Percentiles rank a stretch among this genome's conserved stretches.
Conservation (phyloP, 2,797 vertebrate species). For the Schizothorax lantsangensis region DNA sequence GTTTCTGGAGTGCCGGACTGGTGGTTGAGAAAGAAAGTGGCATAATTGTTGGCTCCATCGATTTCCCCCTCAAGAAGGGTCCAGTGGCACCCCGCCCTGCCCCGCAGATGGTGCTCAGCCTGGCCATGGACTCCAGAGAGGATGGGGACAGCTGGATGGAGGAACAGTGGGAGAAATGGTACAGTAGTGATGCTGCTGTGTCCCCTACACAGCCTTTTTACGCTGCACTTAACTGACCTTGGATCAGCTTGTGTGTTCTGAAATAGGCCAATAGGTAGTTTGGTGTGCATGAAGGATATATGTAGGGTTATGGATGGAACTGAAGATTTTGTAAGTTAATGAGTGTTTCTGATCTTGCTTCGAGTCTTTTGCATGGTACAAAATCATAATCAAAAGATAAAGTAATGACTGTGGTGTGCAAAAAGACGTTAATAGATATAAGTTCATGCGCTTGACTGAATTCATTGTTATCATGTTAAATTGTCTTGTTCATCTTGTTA, state of each 20-base stretch:
- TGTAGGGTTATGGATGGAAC: not conserved
- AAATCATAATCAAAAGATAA: not conserved
- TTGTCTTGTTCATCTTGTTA: not conserved
- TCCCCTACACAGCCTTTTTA: constrained; percentile 7
- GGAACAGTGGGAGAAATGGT: constrained; percentile 69
- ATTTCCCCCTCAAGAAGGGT: constrained; percentile 42
- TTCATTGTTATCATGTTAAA: not conserved
- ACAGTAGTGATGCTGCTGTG: constrained; percentile 16
- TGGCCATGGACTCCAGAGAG: constrained; percentile 65
- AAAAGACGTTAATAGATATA: not conserved
- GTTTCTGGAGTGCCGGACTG: not conserved
- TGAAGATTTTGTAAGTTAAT: not conserved
- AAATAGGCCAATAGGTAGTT: constrained; percentile 3
- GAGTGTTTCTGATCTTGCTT: constrained; percentile 2
- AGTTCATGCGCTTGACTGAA: not conserved
- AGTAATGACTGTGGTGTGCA: not conserved
- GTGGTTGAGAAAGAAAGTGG: constrained; percentile 17
- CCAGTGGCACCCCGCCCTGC: constrained; percentile 47
- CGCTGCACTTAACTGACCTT: constrained; percentile 36
- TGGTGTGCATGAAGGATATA: not conserved
- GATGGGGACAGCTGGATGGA: constrained; percentile 66
- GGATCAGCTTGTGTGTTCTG: constrained; percentile 6
- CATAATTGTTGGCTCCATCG: constrained; percentile 40
- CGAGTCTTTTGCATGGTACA: not conserved
- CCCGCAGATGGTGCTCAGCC: constrained; percentile 63